Percentiles rank a stretch among this genome's conserved stretches.
phyloP scores from a whole-genome alignment of 1,140 invertebrate species.

The Cotesia chilonis region DNA sequence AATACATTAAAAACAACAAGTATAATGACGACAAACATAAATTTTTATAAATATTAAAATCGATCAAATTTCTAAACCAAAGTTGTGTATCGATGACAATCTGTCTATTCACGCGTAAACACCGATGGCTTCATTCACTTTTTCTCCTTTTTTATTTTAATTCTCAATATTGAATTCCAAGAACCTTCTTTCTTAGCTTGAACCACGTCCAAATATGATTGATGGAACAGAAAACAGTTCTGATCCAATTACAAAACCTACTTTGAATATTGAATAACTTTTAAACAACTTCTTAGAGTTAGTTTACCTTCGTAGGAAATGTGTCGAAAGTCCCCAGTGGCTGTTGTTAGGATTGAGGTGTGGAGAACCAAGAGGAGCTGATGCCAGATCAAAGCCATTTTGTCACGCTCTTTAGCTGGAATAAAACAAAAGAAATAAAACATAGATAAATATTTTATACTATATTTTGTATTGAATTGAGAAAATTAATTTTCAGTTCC shows the following conservation, averaged over 20 bases:
- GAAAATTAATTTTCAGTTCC: too few species aligned
- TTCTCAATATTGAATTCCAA: neutral
- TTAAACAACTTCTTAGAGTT: too few species aligned
- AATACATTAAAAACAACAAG: too few species aligned
- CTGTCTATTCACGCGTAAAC: constrained; percentile 22
- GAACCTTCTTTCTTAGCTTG: too few species aligned
- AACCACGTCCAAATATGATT: neutral
- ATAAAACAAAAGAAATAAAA: constrained; percentile 21
- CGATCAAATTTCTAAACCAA: too few species aligned
- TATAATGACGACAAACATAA: too few species aligned
- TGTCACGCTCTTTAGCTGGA: constrained; percentile 33
- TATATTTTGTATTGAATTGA: too few species aligned
- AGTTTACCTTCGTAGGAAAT: constrained; percentile 57
- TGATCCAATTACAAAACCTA: constrained; percentile 7
- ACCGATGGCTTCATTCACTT: neutral
- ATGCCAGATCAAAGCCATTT: constrained; percentile 40
- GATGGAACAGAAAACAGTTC: neutral
- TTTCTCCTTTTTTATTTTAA: too few species aligned
- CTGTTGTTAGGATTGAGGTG: constrained; percentile 31
- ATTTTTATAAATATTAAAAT: too few species aligned
- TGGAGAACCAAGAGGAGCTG: constrained; percentile 39
- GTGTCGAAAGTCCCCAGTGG: constrained; percentile 55
- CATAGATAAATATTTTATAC: neutral
- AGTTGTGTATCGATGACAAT: constrained; percentile 9
- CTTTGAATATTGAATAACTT: neutral